Percentiles rank a stretch among this genome's conserved stretches.
Conservation (phyloP, 2,113 vertebrate species). For the Channa maculata region DNA sequence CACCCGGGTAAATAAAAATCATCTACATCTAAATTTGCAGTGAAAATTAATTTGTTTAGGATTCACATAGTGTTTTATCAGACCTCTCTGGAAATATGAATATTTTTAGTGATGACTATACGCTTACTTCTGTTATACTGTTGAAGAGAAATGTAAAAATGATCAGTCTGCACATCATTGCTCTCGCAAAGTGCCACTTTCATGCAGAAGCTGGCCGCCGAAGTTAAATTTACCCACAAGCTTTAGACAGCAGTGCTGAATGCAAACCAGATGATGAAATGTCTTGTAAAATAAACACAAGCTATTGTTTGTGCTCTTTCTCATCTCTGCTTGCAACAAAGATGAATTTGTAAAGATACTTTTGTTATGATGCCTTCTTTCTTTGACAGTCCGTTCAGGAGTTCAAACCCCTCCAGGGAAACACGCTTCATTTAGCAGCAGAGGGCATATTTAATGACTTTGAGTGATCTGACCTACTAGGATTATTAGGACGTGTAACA, state of each 20-base stretch:
- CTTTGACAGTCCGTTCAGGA: slow-evolving; percentile 39
- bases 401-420: slow-evolving; percentile 41
- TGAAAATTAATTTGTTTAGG: not conserved
- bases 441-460: slow-evolving; percentile 26
- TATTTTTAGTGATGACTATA: too few species aligned
- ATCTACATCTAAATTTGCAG: not conserved
- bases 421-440: slow-evolving; percentile 36
- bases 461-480: slow-evolving; percentile 47
- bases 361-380: slow-evolving; percentile 54
- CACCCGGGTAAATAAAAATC: too few species aligned
- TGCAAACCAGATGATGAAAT: slow-evolving; percentile 62
- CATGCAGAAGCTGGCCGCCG: not conserved
- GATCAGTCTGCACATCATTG: not conserved
- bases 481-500: slow-evolving; percentile 16
- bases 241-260: slow-evolving; percentile 29
- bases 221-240: slow-evolving; percentile 34
- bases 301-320: slow-evolving; percentile 39
- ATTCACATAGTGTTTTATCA: not conserved
- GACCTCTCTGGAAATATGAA: not conserved
- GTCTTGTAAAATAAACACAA: slow-evolving; percentile 42
- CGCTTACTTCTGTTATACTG: not conserved
- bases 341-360: slow-evolving; percentile 51
- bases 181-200: slow-evolving; percentile 20
- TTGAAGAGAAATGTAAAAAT: slow-evolving; percentile 5
- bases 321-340: slow-evolving; percentile 33